Conservation (phyloP, 2,113 vertebrate genomes). For the Plectropomus leopardus region DNA sequence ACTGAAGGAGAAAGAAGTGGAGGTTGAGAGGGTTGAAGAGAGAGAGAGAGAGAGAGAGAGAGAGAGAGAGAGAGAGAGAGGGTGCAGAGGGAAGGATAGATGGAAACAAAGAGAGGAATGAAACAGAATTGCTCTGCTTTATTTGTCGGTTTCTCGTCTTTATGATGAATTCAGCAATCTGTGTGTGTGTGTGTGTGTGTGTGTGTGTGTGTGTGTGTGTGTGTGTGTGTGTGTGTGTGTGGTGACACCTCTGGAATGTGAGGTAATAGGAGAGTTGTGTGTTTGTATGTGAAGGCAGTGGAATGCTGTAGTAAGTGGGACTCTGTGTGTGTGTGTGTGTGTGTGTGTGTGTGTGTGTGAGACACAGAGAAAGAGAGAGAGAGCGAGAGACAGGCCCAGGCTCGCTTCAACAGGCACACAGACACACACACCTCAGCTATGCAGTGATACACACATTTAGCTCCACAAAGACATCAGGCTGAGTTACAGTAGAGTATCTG, state of each 20-base stretch:
- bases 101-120: neutral
- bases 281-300: constrained; percentile 41
- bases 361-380: neutral
- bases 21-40: no score
- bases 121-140: neutral
- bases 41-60: neutral
- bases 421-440: neutral
- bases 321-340: constrained; percentile 28
- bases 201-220: constrained; percentile 36
- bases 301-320: constrained; percentile 65
- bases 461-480: neutral
- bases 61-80: neutral
- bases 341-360: constrained; percentile 17
- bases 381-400: constrained; percentile 32
- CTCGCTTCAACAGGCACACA: constrained; percentile 22
- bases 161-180: neutral
- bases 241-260: constrained; percentile 65
- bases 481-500: neutral
- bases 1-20: neutral
- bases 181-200: constrained; percentile 22
- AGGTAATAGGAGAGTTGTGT: constrained; percentile 48
- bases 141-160: neutral
- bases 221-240: constrained; percentile 3
- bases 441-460: neutral
- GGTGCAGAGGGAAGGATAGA: neutral